Base-by-base conservation (phyloP, 2,888 invertebrate species). In the Therioaphis trifolii region DNA sequence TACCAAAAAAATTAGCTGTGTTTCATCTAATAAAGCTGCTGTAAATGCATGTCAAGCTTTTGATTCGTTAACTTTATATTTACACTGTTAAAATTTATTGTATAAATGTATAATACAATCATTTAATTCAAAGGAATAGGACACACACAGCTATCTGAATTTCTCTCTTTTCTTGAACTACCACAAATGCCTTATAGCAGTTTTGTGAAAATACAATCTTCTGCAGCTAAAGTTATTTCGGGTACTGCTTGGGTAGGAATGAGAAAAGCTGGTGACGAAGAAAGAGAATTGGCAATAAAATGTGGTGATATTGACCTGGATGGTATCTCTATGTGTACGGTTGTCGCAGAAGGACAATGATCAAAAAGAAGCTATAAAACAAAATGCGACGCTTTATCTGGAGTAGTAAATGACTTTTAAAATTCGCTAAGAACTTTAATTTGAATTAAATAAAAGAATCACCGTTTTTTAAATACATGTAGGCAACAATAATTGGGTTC, bases 21-120 rank as follows among this genome's bases (percentile, higher is more conserved):
- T 61, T 24, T 27, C 61, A 61, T 12, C 24, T 24, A 61, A 61
- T 61, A 61, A 61, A 61, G 24, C 29, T 1, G 61, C 27, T 61
- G 61, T 61, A 15, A 61, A 61, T 27, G 29, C 61, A 61, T 61
- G 61, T 61, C 61, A 29, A 61, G 61, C 61, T 9, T 27, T 27
- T 27, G 61, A 27, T 61, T 29, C 27, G 61, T 7, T 7, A 7
- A 43, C 43, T 43, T 11, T 43, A 7, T 43, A 43, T 7, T 43
- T 43, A 7, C 43, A 43, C 43, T 4, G 11, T 46, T 14, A 46
- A 14, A 9, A 46, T 46, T 46, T 14, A 14, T 14, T 46, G 2
- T 46, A 7, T 14, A 46, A 3, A 4, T 46, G 14, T 46, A 9
- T 46, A 46, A 46, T 2, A 14, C 14, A 9, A 46, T 14, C 2